Conservation (phyloP, 2,888 invertebrate species). For the Ophion obscuratus region DNA sequence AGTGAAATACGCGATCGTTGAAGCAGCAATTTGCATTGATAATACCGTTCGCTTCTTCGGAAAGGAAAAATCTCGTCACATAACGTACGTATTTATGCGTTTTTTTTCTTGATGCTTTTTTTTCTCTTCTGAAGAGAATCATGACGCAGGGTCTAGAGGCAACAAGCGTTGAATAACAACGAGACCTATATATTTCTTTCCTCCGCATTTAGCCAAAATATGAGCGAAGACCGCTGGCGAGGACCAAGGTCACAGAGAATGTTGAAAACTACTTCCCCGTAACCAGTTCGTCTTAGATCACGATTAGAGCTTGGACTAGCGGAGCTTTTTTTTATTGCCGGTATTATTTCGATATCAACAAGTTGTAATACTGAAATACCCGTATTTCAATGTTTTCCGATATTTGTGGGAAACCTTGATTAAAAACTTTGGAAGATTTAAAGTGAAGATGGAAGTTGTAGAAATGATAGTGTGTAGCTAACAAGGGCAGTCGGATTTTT, state of each 20-base stretch:
- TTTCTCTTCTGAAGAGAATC: not conserved
- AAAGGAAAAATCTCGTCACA: constrained; percentile 29
- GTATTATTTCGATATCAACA: no score
- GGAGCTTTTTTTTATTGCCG: no score
- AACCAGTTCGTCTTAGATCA: no score
- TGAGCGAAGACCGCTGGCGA: not conserved
- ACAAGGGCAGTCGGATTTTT: no score
- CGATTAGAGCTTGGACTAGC: no score
- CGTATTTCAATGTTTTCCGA: no score
- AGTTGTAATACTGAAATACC: no score
- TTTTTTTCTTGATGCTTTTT: not conserved
- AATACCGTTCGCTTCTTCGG: constrained; percentile 13
- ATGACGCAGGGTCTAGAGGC: not conserved
- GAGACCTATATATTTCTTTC: not conserved
- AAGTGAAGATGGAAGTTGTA: no score
- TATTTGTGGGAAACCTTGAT: no score
- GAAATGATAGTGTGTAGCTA: no score
- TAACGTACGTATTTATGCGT: not conserved
- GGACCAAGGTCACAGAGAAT: constrained; percentile 8
- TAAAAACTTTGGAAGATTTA: no score
- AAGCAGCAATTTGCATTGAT: constrained; percentile 23
- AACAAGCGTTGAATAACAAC: not conserved
- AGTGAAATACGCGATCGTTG: not conserved
- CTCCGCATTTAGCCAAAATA: no score
- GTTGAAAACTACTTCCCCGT: not conserved